Evolutionary conservation across 2,797 vertebrate species (phyloP), one percentile per base, ranked within the genome.

Genomic region (Molossus alvarezi): DNA sequence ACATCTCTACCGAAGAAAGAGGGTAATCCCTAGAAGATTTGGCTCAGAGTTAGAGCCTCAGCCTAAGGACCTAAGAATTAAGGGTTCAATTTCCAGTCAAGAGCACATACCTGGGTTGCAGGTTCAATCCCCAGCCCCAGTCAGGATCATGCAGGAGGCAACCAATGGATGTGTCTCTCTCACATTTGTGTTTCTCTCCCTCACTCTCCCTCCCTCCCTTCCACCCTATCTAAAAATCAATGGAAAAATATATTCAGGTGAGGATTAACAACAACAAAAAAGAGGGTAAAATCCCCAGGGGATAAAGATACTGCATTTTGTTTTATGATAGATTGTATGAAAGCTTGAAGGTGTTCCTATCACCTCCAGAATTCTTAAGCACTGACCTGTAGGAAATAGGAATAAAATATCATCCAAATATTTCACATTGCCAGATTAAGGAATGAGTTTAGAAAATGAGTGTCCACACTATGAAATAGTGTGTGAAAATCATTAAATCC

Each of bases 321-420:
- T 55, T 53, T 89, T 62, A 25, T 77, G 14, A 67, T 9, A 58
- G 9, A 60, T 69, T 60, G 3, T 45, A n/a, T 10, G 55, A 88
- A 94, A 88, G 45, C 51, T 53, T 41, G 27, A 20, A 10, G 20
- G 1, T 67, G 12, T 72, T 65, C 25, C 69, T 58, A 75, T 51
- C 51, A 60, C 11, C 51, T 53, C 51, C 13, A 29, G 37, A 58
- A 55, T 71, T 88, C 37, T 76, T 93, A 92, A 89, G 51, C 60
- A 81, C 14, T 48, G 60, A 67, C 75, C 82, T 77, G 1, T 64
- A 41, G 20, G 45, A 27, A 95, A 79, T 8, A 41, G 51, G 58
- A 92, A 33, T 14, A 17, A 87, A 79, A 37, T 51, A 29, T 65
- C 29, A 72, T 81, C 57, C 85, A 83, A 92, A 83, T 72, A 64